Base-by-base conservation (phyloP, 2,113 vertebrate genomes). In the Lamprotornis superbus region DNA sequence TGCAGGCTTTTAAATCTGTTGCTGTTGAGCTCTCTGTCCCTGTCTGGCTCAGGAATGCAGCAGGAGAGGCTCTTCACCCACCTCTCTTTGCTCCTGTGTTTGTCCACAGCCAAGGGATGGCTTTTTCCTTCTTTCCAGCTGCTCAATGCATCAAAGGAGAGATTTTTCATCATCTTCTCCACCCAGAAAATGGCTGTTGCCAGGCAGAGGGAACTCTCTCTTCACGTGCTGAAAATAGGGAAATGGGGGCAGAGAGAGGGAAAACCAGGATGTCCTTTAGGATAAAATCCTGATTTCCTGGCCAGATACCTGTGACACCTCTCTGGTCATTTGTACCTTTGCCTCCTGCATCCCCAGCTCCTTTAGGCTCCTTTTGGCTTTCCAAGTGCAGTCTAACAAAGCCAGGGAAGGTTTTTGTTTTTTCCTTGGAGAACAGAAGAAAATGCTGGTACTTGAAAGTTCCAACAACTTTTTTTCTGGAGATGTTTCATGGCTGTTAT, bases 61-160 rank as follows among this genome's bases (percentile, higher is more conserved):
- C 76, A 91, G 83, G 9, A 79, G 74, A 70, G 50, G 53, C 67
- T 94, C 77, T 31, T 69, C 59, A 59, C n/a, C 31, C 67, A 15
- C 40, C 73, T 81, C 68, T 61, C 68, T 39, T 5, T 30, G 15
- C 49, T 25, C 44, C 47, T 83, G 40, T 49, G 69, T 83, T 69
- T 76, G 24, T 33, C 65, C n/a, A 3, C 70, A 86, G 59, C 64
- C 17, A 2, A n/a, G 44, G 2, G 16, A 39, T 88, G 89, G 2
- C 22, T 69, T 82, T 76, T 94, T 40, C 55, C 37, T 76, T n/a
- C 15, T 91, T 71, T 25, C 87, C 92, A 93, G 87, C 85, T 94
- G 82, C 68, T 81, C 10, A 23, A 6, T 3, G 81, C 15, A 94
- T 93, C 85, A 50, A 74, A 83, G 76, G 9, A 47, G 50, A 12